Percentiles rank a stretch among this genome's conserved stretches.
Evolutionary conservation across 1,140 invertebrate species (phyloP).

Genomic region (Drosophila parabipectinata): DNA sequence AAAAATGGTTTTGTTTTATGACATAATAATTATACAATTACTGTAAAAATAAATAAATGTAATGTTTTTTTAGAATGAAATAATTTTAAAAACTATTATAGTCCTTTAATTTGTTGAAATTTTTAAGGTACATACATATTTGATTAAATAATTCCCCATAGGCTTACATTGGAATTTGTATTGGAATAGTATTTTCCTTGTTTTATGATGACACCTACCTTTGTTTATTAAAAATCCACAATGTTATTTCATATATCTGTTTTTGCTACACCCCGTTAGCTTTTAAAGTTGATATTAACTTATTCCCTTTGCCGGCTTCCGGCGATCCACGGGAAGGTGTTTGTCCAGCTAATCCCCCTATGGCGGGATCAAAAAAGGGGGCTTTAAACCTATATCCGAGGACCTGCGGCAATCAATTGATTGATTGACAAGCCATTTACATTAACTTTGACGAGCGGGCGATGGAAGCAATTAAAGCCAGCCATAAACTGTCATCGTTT

Average conservation of each 20-base stretch:
- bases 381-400: conserved; percentile 44
- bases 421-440: conserved; percentile 76
- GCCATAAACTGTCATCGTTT: conserved; percentile 53
- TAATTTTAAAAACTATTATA: no score
- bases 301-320: conserved; percentile 12
- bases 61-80: no score
- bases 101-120: no score
- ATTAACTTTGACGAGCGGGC: conserved; percentile 53
- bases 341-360: conserved; percentile 18
- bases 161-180: not conserved
- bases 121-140: no score
- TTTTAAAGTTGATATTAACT: not conserved
- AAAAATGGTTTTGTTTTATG: no score
- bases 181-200: not conserved
- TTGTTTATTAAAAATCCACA: not conserved
- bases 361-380: conserved; percentile 13
- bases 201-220: not conserved
- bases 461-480: conserved; percentile 52
- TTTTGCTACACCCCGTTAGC: not conserved
- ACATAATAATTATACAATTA: no score
- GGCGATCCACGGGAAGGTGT: not conserved
- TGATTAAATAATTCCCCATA: no score
- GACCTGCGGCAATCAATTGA: conserved; percentile 52
- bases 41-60: no score
- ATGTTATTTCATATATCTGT: not conserved